Conservation (phyloP, 2,797 vertebrate genomes). For the Anomalospiza imberbis region DNA sequence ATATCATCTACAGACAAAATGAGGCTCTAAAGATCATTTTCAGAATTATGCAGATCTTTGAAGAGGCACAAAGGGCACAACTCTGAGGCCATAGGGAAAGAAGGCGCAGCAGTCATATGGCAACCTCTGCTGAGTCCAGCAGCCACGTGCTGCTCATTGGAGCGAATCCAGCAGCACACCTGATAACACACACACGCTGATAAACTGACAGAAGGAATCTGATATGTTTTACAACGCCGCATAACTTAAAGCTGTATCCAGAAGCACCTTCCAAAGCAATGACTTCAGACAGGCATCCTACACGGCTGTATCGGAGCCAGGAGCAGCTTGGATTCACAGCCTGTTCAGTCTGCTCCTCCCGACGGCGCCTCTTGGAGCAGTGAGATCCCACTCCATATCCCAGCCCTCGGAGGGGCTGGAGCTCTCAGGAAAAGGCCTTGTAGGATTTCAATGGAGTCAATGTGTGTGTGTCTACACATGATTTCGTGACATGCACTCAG, state of each 20-base stretch:
- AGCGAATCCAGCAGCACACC: not conserved
- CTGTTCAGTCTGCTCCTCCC: slow-evolving; percentile 45
- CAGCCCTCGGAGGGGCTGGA: not conserved
- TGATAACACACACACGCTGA: not conserved
- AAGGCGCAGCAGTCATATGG: not conserved
- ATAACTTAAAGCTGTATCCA: slow-evolving; percentile 7
- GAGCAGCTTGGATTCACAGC: slow-evolving; percentile 55
- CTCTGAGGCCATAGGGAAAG: not conserved
- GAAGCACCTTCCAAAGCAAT: slow-evolving; percentile 30
- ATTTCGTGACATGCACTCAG: fast-evolving
- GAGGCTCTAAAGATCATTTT: not conserved
- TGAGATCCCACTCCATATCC: not conserved
- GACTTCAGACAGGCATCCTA: slow-evolving; percentile 24
- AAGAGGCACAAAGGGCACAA: not conserved
- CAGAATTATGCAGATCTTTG: not conserved
- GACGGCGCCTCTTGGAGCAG: not conserved
- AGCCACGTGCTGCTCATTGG: not conserved
- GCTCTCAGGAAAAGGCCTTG: fast-evolving
- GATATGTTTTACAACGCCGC: not conserved
- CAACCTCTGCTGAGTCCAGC: not conserved
- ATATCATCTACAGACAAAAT: not conserved
- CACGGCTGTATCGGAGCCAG: slow-evolving; percentile 12
- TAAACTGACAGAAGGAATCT: slow-evolving; percentile 1
- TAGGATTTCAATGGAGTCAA: not conserved
- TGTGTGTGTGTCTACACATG: fast-evolving